Evolutionary conservation across 1,140 invertebrate species (phyloP), one percentile per base, ranked within the genome.

Genomic region (Vollenhovia emeryi): DNA sequence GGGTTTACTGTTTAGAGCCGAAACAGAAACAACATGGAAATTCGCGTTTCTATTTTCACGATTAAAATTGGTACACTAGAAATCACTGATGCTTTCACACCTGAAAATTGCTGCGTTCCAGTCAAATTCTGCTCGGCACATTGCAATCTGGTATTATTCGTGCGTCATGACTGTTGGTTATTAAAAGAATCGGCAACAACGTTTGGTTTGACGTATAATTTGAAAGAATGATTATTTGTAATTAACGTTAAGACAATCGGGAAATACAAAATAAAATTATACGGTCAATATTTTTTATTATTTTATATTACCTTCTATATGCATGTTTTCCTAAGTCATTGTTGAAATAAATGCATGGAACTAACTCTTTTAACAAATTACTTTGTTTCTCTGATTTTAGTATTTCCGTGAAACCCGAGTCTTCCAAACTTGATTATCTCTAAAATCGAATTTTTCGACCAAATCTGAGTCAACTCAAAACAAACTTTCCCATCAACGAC

Each of bases 391-490:
- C n/a, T 33, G 7, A n/a, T 71, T n/a, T 9, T 11, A 24, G 5
- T 57, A n/a, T 68, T 79, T 68, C 30, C 6, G 50, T 33, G 36
- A 66, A 55, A 43, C 4, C 40, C 4, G 50, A 71, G 6, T 68
- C 33, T 52, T 68, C 3, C 15, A 21, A 79, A 57, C 24, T 45
- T 5, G 6, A 82, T 82, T 82, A 50, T 30, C 3, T 40, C 21
- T 66, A 45, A 59, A 71, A 82, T 27, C 15, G 13, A 80, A 71
- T 71, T 80, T 80, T 71, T 71, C 45, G 33, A 80, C 24, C n/a
- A 80, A 71, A 79, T 55, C 69, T 15, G 4, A 50, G 33, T 69
- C 64, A 45, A 80, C 50, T 79, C 24, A 21, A 33, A n/a, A 68
- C 50, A 8, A 82, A 82, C 66, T 82, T 82, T 82, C 11, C 27